Percentiles rank a stretch among this genome's conserved stretches.
These are phyloP conservation scores for Ditylenchus weischeri DNA, from an alignment of 2,888 invertebrate species.

Conservation along the genomic window DNA sequence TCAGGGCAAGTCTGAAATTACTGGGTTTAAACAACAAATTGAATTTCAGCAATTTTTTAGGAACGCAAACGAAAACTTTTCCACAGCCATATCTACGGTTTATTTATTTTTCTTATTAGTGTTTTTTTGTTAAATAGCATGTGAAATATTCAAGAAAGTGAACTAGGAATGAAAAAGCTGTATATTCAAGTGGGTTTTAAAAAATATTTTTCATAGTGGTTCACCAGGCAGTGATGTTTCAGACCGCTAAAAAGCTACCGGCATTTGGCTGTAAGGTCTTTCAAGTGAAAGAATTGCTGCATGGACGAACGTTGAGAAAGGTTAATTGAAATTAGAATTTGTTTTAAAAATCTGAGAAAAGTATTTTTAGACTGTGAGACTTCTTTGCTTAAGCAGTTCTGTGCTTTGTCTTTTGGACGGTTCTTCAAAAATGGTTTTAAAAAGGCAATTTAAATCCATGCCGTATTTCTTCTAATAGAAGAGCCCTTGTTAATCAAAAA, in stretches of 20 bases:
- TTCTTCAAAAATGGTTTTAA: slow-evolving; percentile 66
- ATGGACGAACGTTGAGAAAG: slow-evolving; percentile 68
- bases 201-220: not conserved
- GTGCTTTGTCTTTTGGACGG: slow-evolving; percentile 67
- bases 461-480: too few species aligned
- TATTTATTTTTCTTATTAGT: too few species aligned
- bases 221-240: slow-evolving; percentile 16
- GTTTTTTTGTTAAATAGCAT: too few species aligned
- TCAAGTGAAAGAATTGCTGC: slow-evolving; percentile 67
- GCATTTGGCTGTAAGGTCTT: slow-evolving; percentile 68
- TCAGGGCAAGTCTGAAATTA: slow-evolving; percentile 63
- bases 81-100: slow-evolving; percentile 64
- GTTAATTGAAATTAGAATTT: slow-evolving; percentile 58
- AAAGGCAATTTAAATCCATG: slow-evolving; percentile 39
- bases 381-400: slow-evolving; percentile 66
- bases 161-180: slow-evolving; percentile 67
- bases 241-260: slow-evolving; percentile 67
- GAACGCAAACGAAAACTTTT: slow-evolving; percentile 69
- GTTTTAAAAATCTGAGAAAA: not conserved
- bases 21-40: not conserved
- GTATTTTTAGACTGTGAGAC: slow-evolving; percentile 63
- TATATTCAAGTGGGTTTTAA: slow-evolving; percentile 62
- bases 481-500: too few species aligned
- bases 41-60: slow-evolving; percentile 57
- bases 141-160: slow-evolving; percentile 64